Percentiles rank a stretch among this genome's conserved stretches.
phyloP scores from a whole-genome alignment of 2,888 invertebrate genomes.

The Chrysolina americana region DNA sequence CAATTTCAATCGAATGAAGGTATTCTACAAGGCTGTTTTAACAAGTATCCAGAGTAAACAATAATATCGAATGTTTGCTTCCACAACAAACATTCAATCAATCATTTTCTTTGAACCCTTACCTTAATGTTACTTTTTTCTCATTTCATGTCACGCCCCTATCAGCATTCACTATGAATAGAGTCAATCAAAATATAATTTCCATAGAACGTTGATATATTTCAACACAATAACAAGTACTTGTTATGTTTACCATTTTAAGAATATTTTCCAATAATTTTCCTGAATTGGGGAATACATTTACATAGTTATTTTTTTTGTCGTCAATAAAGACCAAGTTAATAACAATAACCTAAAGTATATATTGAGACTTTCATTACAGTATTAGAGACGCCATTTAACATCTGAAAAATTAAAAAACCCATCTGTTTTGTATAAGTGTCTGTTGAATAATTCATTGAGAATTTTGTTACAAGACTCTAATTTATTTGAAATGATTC shows the following conservation, averaged over 20 bases:
- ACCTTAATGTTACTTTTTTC: slow-evolving; percentile 1
- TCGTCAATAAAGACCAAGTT: too few species aligned
- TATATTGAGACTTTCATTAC: too few species aligned
- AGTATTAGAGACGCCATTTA: too few species aligned
- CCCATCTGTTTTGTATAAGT: too few species aligned
- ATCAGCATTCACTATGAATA: neutral
- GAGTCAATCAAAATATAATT: neutral
- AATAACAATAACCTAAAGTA: too few species aligned
- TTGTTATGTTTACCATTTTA: neutral
- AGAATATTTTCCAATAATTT: neutral
- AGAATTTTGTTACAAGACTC: too few species aligned
- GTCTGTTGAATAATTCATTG: too few species aligned
- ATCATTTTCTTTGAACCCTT: slow-evolving; percentile 3
- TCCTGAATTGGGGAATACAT: neutral
- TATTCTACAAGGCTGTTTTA: neutral
- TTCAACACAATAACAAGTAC: too few species aligned
- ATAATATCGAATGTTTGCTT: slow-evolving; percentile 18
- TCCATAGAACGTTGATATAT: neutral
- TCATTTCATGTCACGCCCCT: slow-evolving; percentile 16
- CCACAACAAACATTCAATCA: slow-evolving; percentile 19
- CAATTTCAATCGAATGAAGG: neutral
- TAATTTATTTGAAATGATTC: slow-evolving; percentile 44
- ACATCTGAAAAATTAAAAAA: too few species aligned
- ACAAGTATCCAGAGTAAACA: slow-evolving; percentile 11
- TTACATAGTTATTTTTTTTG: too few species aligned